phyloP scores from a whole-genome alignment of 2,797 vertebrate species.

The Rhynchonycteris naso region DNA sequence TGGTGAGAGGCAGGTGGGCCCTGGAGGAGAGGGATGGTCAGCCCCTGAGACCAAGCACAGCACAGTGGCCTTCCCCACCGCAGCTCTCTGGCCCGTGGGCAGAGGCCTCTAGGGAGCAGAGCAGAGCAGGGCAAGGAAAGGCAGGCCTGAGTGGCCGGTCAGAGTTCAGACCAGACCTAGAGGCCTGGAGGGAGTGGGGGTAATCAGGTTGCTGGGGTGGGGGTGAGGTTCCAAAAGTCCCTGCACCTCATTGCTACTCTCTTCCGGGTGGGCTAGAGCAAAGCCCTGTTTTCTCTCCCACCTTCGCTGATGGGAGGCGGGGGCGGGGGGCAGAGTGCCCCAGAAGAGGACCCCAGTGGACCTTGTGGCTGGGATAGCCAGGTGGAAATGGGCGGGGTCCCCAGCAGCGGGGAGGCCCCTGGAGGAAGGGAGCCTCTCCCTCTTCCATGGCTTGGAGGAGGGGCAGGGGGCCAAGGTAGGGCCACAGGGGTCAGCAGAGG shows the following conservation, averaged over 20 bases:
- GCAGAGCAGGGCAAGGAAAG: constrained; percentile 57
- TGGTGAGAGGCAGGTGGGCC: background rate
- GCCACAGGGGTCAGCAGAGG: background rate
- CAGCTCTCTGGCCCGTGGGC: background rate
- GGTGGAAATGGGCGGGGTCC: background rate
- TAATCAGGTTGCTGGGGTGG: background rate
- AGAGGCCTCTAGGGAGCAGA: constrained; percentile 30
- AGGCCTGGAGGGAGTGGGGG: constrained; percentile 50
- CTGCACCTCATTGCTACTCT: background rate
- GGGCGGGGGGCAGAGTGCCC: background rate
- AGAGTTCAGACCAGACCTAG: constrained; percentile 49
- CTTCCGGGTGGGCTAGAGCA: background rate
- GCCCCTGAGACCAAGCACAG: constrained; percentile 58
- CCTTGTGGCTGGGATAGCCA: background rate
- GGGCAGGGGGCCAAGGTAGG: background rate
- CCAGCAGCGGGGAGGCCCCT: background rate
- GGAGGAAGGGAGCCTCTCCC: background rate
- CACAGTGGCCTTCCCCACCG: constrained; percentile 67
- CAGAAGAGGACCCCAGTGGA: background rate
- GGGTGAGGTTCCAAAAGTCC: background rate
- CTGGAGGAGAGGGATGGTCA: background rate
- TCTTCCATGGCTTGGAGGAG: background rate
- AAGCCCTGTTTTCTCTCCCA: background rate
- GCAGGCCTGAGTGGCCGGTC: constrained; percentile 62
- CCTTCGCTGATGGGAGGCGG: too few species aligned